Percentiles rank a stretch among this genome's conserved stretches.
Conservation (phyloP, 2,797 vertebrate species). For the Harpagifer antarcticus region DNA sequence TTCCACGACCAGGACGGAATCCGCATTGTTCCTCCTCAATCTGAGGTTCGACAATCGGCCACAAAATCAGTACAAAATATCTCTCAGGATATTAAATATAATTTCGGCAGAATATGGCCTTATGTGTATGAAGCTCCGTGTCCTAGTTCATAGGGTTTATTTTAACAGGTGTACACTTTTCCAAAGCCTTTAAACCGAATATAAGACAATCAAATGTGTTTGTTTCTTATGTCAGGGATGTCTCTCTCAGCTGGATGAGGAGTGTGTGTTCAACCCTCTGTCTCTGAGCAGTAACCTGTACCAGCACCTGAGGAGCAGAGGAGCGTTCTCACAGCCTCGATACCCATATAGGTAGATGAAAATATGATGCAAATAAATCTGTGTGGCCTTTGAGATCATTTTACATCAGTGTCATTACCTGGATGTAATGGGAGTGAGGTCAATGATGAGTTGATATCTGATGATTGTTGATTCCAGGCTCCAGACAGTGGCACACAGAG, state of each 20-base stretch:
- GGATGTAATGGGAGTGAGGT: not conserved
- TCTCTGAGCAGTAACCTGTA: constrained; percentile 71
- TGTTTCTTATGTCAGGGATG: constrained; percentile 56
- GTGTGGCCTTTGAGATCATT: no score
- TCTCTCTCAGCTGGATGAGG: constrained; percentile 71
- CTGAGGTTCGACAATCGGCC: no score
- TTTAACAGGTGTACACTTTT: not conserved
- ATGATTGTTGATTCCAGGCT: constrained; percentile 53
- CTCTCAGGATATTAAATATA: no score
- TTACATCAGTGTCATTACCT: not conserved
- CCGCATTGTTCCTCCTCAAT: no score
- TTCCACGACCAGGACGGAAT: no score
- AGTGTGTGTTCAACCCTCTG: constrained; percentile 72
- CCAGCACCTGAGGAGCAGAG: constrained; percentile 67
- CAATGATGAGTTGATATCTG: not conserved
- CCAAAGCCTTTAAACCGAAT: not conserved
- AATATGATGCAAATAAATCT: not conserved
- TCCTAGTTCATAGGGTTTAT: not conserved
- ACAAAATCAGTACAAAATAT: no score
- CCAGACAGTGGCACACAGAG: constrained; percentile 40
- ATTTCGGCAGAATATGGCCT: no score
- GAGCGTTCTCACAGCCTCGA: constrained; percentile 52
- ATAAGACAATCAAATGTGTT: not conserved
- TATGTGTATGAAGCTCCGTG: no score
- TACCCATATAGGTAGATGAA: constrained; percentile 70